Percentiles rank a stretch among this genome's conserved stretches.
Conservation (phyloP, 2,113 vertebrate genomes). For the Talpa occidentalis region DNA sequence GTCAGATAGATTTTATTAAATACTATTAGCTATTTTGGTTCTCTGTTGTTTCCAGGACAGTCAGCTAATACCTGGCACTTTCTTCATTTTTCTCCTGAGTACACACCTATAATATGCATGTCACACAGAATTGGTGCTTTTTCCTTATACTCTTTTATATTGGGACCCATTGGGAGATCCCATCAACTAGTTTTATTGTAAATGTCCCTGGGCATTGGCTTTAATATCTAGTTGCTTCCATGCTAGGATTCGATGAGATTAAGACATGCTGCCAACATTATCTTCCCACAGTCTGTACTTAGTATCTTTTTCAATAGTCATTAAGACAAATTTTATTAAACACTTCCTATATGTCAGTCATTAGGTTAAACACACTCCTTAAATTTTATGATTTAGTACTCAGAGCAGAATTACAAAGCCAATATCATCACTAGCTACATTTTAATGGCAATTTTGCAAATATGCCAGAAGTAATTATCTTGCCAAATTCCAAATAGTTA, state of each 20-base stretch:
- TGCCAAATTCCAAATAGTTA: not conserved
- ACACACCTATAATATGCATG: not conserved
- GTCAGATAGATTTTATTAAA: not conserved
- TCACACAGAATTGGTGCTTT: not conserved
- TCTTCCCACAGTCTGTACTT: not conserved
- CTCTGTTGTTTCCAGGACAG: not conserved
- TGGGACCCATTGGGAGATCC: not conserved
- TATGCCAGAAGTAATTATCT: not conserved
- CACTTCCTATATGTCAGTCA: not conserved
- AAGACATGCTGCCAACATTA: not conserved
- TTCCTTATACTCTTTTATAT: not conserved
- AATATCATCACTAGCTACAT: not conserved
- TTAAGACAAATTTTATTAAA: slow-evolving; percentile 1
- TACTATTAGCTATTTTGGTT: not conserved
- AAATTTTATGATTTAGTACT: not conserved
- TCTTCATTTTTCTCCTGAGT: not conserved
- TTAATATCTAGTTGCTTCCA: not conserved
- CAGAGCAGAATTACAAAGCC: not conserved
- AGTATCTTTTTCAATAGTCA: not conserved
- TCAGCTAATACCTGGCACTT: not conserved
- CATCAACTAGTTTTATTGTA: not conserved
- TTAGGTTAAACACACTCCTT: not conserved
- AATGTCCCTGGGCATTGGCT: not conserved
- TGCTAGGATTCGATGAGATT: not conserved
- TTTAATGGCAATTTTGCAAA: not conserved